Conservation (phyloP, 2,888 invertebrate genomes). For the Lissocephala sabroskyi region DNA sequence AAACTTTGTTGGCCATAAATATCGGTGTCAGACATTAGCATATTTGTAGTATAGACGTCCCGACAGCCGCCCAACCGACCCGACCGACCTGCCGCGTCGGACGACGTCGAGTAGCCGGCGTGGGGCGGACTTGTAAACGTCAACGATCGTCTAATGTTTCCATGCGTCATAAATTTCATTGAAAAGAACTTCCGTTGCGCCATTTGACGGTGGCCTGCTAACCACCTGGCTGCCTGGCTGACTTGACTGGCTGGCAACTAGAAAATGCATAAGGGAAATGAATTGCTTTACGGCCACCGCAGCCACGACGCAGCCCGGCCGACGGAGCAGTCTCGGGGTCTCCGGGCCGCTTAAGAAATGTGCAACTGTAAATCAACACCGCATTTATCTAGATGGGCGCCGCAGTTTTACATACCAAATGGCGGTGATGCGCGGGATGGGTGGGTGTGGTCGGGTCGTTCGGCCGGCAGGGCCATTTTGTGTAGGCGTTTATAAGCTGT, state of each 20-base stretch:
- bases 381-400: slow-evolving; percentile 1
- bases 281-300: slow-evolving; percentile 65
- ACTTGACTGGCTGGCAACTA: slow-evolving; percentile 27
- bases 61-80: no score
- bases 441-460: slow-evolving; percentile 10
- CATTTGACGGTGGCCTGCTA: slow-evolving; percentile 33
- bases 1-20: slow-evolving; percentile 53
- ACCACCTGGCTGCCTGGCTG: slow-evolving; percentile 11
- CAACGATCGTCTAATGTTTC: slow-evolving; percentile 68
- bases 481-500: slow-evolving; percentile 66
- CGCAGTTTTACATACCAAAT: slow-evolving; percentile 14
- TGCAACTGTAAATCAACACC: slow-evolving; percentile 64
- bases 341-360: slow-evolving; percentile 49
- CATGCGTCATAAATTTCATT: slow-evolving; percentile 69
- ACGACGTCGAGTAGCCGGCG: no score
- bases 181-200: slow-evolving; percentile 67
- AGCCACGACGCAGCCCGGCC: slow-evolving; percentile 23
- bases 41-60: slow-evolving; percentile 7
- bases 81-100: no score
- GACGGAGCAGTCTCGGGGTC: no score
- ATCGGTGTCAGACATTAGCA: slow-evolving; percentile 47
- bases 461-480: slow-evolving; percentile 55
- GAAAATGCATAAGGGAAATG: slow-evolving; percentile 65
- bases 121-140: slow-evolving; percentile 60
- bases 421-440: slow-evolving; percentile 38